These are phyloP conservation scores for Zaprionus ornatus DNA, from an alignment of 1,140 invertebrate species.

Conservation along the genomic window DNA sequence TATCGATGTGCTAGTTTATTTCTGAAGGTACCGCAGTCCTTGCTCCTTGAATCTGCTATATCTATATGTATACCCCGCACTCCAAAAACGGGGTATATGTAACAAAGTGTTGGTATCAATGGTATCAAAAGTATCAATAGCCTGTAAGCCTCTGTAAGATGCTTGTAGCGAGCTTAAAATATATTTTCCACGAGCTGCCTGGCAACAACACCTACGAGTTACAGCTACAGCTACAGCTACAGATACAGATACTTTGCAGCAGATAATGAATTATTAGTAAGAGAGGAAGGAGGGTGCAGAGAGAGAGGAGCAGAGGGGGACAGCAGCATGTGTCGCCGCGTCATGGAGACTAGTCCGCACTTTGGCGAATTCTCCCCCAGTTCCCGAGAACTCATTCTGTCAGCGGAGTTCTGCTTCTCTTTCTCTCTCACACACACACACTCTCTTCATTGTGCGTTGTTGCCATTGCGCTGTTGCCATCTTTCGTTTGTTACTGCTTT, in stretches of 20 bases:
- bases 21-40: not conserved
- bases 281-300: conserved; percentile 7
- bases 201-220: not conserved
- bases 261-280: conserved; percentile 76
- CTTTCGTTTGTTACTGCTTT: conserved; percentile 51
- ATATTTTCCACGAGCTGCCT: not conserved
- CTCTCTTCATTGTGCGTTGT: not conserved
- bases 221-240: conserved; percentile 12
- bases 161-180: not conserved
- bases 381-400: conserved; percentile 11
- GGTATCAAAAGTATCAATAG: not conserved
- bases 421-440: conserved; percentile 55
- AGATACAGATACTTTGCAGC: conserved; percentile 42
- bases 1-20: conserved; percentile 37
- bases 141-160: not conserved
- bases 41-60: too few relatives aligned
- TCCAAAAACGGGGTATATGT: not conserved
- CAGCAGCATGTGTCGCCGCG: conserved; percentile 41
- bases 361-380: conserved; percentile 1
- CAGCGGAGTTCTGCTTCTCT: conserved; percentile 4
- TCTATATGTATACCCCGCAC: not conserved
- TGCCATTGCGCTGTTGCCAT: conserved; percentile 6
- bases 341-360: conserved; percentile 26
- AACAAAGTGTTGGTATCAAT: not conserved
- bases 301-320: not conserved